Conservation (phyloP, 2,797 vertebrate genomes). For the Diglossa cyanea region DNA sequence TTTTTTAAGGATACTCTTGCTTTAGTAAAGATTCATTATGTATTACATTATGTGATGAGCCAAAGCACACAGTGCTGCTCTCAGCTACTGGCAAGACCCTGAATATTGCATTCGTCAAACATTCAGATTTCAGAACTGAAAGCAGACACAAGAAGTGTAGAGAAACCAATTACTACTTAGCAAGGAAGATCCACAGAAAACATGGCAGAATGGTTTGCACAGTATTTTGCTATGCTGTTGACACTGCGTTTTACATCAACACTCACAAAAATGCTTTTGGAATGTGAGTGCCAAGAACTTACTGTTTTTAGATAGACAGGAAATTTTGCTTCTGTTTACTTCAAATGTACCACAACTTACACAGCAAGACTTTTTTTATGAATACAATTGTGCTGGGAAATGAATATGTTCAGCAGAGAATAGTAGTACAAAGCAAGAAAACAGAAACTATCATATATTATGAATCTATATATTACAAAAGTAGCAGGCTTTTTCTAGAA, state of each 20-base stretch:
- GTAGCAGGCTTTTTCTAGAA: not conserved
- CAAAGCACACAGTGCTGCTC: not conserved
- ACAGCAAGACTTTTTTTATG: not conserved
- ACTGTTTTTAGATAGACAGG: not conserved
- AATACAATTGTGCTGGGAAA: slow-evolving; percentile 24
- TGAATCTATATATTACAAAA: not conserved
- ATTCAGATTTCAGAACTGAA: not conserved
- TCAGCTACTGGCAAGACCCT: not conserved
- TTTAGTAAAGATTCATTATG: not conserved
- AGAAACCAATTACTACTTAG: not conserved
- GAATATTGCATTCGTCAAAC: not conserved
- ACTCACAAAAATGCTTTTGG: slow-evolving; percentile 22
- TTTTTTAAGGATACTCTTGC: not conserved
- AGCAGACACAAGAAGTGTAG: not conserved
- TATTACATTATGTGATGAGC: not conserved
- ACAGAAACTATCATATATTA: not conserved
- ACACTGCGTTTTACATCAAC: slow-evolving; percentile 13
- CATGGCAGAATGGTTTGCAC: not conserved
- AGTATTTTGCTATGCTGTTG: not conserved
- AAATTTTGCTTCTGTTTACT: slow-evolving; percentile 25
- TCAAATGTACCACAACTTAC: not conserved
- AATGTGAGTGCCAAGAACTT: slow-evolving; percentile 40
- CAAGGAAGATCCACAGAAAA: not conserved
- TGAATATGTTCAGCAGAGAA: slow-evolving; percentile 7
- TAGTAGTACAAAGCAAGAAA: not conserved